Percentiles rank a stretch among this genome's conserved stretches.
Conservation (phyloP, 2,888 invertebrate species). For the Slavum lentiscoides region DNA sequence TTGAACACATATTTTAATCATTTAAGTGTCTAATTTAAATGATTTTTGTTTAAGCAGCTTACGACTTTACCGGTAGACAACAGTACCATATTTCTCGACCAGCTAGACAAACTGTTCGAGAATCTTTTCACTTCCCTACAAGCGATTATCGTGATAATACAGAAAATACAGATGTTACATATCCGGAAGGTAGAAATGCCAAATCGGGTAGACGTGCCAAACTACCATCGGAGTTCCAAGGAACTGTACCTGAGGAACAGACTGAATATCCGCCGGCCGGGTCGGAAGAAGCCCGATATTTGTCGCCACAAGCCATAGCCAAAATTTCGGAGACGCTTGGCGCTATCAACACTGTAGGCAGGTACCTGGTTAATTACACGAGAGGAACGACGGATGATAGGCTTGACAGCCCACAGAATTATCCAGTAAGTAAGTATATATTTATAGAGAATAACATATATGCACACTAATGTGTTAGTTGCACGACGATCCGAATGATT, state of each 20-base stretch:
- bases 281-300: conserved; percentile 54
- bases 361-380: conserved; percentile 82
- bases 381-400: conserved; percentile 59
- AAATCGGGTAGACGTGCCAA: conserved; percentile 45
- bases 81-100: conserved; percentile 25
- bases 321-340: conserved; percentile 70
- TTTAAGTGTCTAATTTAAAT: too few species aligned
- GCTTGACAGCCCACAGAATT: conserved; percentile 38
- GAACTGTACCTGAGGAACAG: conserved; percentile 2
- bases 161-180: background rate
- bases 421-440: conserved; percentile 52
- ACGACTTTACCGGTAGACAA: conserved; percentile 27
- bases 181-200: conserved; percentile 23
- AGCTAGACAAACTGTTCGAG: conserved; percentile 30
- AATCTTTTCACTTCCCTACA: conserved; percentile 30
- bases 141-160: background rate
- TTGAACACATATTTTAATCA: too few species aligned
- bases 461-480: too few species aligned
- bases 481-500: background rate
- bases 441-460: conserved; percentile 33
- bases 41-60: background rate
- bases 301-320: conserved; percentile 59
- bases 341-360: conserved; percentile 83
- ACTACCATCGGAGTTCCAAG: conserved; percentile 37
- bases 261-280: conserved; percentile 27